Percentiles rank a stretch among this genome's conserved stretches.
These are phyloP conservation scores for Apistogramma diplotaenia DNA, from an alignment of 2,113 vertebrate genomes.

Conservation along the genomic window DNA sequence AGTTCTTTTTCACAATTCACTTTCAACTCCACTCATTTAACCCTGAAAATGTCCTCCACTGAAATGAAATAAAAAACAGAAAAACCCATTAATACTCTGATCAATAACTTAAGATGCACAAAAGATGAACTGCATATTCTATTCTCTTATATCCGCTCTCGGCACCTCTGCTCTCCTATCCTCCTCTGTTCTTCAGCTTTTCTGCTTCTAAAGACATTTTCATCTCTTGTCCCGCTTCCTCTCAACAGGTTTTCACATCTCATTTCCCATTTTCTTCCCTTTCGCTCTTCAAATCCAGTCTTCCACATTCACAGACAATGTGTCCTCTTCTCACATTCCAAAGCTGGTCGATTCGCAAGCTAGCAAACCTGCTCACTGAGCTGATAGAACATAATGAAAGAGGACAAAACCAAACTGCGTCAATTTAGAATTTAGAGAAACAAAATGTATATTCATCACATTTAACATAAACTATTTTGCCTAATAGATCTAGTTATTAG, in stretches of 20 bases:
- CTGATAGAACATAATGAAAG: neutral
- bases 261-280: neutral
- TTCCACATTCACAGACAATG: neutral
- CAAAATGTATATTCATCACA: too few relatives aligned
- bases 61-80: neutral
- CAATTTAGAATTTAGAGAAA: neutral
- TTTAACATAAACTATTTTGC: neutral
- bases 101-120: neutral
- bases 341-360: neutral
- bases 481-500: neutral
- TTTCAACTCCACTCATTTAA: neutral
- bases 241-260: neutral
- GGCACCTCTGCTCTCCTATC: neutral
- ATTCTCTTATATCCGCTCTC: neutral
- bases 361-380: neutral
- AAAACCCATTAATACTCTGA: neutral
- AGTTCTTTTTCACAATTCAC: neutral
- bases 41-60: neutral
- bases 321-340: neutral
- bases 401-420: neutral
- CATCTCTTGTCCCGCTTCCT: neutral
- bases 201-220: neutral
- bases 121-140: neutral
- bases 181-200: neutral
- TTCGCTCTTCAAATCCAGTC: neutral